These are phyloP conservation scores for Leptestheria dahalacensis DNA, from an alignment of 1,140 invertebrate species.

Conservation along the genomic window DNA sequence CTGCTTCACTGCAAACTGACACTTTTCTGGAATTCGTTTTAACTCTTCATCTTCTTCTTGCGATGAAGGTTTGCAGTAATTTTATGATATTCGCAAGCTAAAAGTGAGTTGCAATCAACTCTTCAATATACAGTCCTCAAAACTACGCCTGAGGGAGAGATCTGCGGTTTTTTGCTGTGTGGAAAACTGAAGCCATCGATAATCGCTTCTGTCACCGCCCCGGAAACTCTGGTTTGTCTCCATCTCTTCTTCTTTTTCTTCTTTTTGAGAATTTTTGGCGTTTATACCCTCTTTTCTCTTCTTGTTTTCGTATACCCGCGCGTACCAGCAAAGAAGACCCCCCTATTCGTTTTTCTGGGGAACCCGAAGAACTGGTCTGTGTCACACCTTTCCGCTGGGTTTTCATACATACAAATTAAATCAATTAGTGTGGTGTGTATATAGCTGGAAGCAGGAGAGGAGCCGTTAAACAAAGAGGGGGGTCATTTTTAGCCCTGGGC, in stretches of 20 bases:
- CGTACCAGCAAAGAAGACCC: background rate
- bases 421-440: background rate
- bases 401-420: background rate
- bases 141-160: too few species aligned
- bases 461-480: background rate
- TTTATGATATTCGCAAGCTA: too few species aligned
- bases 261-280: background rate
- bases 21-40: too few species aligned
- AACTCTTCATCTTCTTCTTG: too few species aligned
- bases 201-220: constrained; percentile 12
- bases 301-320: background rate
- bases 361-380: too few species aligned
- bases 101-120: too few species aligned
- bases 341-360: background rate
- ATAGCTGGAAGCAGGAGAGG: background rate
- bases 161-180: too few species aligned
- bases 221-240: background rate
- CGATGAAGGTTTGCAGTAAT: too few species aligned
- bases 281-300: background rate
- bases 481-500: background rate
- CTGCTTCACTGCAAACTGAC: background rate
- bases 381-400: background rate
- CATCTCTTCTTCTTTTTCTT: background rate
- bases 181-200: constrained; percentile 3
- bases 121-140: too few species aligned